Evolutionary conservation across 2,888 invertebrate species (phyloP).

Genomic region (Hyposoter dolosus): DNA sequence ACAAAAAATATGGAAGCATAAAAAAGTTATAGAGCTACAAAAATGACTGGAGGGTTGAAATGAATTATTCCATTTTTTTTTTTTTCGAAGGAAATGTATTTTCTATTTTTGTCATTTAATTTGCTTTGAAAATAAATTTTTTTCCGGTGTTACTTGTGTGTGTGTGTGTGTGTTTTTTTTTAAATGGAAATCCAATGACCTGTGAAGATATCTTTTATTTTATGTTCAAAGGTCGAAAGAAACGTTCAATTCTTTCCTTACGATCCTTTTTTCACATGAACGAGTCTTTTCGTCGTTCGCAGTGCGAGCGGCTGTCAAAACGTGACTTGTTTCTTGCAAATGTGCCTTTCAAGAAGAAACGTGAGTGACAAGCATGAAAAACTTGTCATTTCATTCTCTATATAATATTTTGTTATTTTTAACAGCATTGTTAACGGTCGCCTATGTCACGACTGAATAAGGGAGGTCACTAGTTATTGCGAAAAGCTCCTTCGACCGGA

Average conservation of each 20-base stretch:
- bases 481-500: not conserved
- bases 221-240: not conserved
- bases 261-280: not conserved
- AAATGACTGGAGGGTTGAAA: not conserved
- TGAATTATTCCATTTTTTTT: not conserved
- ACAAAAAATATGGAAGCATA: not conserved
- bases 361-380: not conserved
- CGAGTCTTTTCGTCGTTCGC: not conserved
- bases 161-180: not conserved
- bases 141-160: not conserved
- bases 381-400: not conserved
- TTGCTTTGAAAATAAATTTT: not conserved
- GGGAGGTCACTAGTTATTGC: not conserved
- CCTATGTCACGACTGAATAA: not conserved
- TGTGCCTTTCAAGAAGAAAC: not conserved
- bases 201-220: not conserved
- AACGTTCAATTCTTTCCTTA: not conserved
- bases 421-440: not conserved
- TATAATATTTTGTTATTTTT: not conserved
- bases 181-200: not conserved
- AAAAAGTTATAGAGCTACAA: not conserved
- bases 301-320: not conserved
- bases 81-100: not conserved
- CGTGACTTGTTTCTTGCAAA: not conserved
- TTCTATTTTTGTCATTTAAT: not conserved